Percentiles rank a stretch among this genome's conserved stretches.
phyloP scores from a whole-genome alignment of 1,140 invertebrate genomes.

The Papilio dardanus region DNA sequence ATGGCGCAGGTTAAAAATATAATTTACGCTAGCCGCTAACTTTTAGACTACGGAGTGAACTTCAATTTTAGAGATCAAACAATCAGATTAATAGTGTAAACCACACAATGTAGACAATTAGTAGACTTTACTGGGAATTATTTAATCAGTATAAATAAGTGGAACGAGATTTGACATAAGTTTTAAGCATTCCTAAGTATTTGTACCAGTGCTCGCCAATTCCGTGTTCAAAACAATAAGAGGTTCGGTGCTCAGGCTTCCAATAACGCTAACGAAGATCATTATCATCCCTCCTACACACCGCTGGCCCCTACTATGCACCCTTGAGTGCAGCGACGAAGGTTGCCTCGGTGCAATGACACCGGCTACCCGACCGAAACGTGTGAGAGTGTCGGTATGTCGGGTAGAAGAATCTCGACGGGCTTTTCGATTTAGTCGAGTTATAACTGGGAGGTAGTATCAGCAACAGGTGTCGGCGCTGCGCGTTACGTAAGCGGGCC shows the following conservation, averaged over 20 bases:
- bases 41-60: neutral
- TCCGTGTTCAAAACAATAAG: constrained; percentile 34
- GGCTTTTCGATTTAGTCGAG: constrained; percentile 54
- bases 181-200: constrained; percentile 13
- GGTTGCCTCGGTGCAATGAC: constrained; percentile 78
- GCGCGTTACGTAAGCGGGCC: constrained; percentile 73
- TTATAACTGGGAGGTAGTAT: constrained; percentile 75
- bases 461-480: constrained; percentile 74
- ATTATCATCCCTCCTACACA: constrained; percentile 63
- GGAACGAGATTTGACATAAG: neutral
- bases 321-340: constrained; percentile 78
- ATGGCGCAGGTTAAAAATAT: constrained; percentile 16
- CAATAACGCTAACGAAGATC: constrained; percentile 73
- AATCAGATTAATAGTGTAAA: neutral
- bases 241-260: constrained; percentile 32
- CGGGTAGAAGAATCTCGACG: constrained; percentile 47
- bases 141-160: neutral
- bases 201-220: constrained; percentile 25
- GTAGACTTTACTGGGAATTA: neutral
- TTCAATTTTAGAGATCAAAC: neutral
- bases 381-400: constrained; percentile 44
- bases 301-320: constrained; percentile 68
- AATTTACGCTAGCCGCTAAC: neutral
- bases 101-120: neutral
- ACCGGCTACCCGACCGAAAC: constrained; percentile 61